phyloP scores from a whole-genome alignment of 1,140 invertebrate genomes.

The Archivesica marissinica region DNA sequence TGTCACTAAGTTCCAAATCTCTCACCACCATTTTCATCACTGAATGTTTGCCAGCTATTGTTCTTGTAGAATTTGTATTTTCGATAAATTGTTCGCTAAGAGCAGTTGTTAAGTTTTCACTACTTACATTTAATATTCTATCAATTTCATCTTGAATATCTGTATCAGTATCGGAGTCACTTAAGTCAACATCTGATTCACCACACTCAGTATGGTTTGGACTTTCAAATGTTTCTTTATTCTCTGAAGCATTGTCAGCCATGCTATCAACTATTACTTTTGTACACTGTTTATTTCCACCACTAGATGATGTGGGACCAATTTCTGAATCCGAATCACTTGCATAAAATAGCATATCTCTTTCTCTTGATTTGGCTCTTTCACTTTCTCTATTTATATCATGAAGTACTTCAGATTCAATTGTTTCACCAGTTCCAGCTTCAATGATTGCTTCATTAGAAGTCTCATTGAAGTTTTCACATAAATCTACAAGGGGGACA shows the following conservation, averaged over 20 bases:
- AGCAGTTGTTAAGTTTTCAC: background rate
- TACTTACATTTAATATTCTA: constrained; percentile 5
- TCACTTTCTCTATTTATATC: constrained; percentile 17
- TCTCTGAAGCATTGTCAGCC: background rate
- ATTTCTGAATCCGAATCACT: constrained; percentile 19
- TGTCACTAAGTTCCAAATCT: constrained; percentile 29
- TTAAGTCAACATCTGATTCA: constrained; percentile 25
- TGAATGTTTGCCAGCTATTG: background rate
- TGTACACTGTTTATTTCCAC: background rate
- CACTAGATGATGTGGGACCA: background rate
- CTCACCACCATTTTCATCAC: constrained; percentile 23
- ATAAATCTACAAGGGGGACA: background rate
- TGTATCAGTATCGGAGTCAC: constrained; percentile 36
- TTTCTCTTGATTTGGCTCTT: constrained; percentile 4
- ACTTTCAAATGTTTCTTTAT: background rate
- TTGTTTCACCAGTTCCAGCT: background rate
- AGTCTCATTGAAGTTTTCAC: constrained; percentile 1
- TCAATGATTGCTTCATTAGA: background rate
- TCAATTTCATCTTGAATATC: constrained; percentile 44
- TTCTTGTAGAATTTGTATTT: background rate
- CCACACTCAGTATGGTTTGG: background rate
- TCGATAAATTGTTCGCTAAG: background rate
- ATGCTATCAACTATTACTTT: background rate
- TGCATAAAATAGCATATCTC: constrained; percentile 19
- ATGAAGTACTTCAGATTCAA: constrained; percentile 9